Base-by-base conservation (phyloP, 2,113 vertebrate species). In the Hiodon alosoides region DNA sequence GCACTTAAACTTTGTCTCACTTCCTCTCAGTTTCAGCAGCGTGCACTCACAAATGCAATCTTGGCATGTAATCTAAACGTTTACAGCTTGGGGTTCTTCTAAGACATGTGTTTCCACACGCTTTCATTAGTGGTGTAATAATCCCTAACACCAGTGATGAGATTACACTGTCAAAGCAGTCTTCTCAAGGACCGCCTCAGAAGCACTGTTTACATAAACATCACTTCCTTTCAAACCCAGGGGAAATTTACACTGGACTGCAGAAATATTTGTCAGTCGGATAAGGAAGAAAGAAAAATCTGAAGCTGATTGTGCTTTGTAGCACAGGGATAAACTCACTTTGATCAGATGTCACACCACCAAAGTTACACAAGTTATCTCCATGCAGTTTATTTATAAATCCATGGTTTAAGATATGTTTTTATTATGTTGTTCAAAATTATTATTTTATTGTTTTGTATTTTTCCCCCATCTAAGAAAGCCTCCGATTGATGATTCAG, bases 301-400 rank as follows among this genome's bases (percentile, higher is more conserved):
- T 13, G 58, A 74, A 62, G 73, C 57, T 68, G 17, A 67, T 55
- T 55, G 47, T 51, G 3, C 46, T 70, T 59, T 50, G 65, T 68
- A 9, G 59, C 16, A 11, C 6, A 72, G 77, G 75, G 76, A 75
- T 69, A 74, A 48, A 77, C 54, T 67, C 51, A 71, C 86, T 89
- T 88, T 89, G 88, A 91, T 90, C 84, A 83, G 74, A 46, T 53
- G n/a, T 16, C 64, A 75, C 68, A 72, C 47, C 31, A 72, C 76
- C 11, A 0, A 17, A 13, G 11, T 10, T 50, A 5, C 57, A 46
- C 57, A 50, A 50, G 17, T 53, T 48, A 73, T 73, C 72, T 14
- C 61, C 46, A 4, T 1, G 64, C 31, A 66, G 46, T 47, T 66
- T 16, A 66, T 66, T 48, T 47, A 47, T 47, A 31, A 31, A 66